Evolutionary conservation across 2,797 vertebrate genomes (phyloP), one percentile per base, ranked within the genome.

Genomic region (Mustela erminea): DNA sequence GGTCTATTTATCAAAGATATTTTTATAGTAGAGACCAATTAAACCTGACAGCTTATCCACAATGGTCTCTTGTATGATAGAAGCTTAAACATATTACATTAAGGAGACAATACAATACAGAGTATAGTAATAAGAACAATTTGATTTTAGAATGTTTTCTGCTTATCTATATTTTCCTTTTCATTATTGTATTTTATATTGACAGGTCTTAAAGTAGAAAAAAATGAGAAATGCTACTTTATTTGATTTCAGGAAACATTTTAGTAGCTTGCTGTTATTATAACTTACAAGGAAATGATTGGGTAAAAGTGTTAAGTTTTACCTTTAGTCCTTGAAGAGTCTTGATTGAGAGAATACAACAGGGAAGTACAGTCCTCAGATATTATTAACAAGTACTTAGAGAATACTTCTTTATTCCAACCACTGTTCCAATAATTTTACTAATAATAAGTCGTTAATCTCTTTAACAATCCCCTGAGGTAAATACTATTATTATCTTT

Each of bases 41-140:
- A 98, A 98, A 98, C 56, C 29, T 98, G 98, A 98, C 97, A 98
- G 96, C 90, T 98, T 98, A 98, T 98, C 98, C 97, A 97, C 84
- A 95, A 70, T 82, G 93, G 95, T 95, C 96, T 94, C 82, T 92
- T 97, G 75, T 93, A 94, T 74, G 66, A 95, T 97, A 97, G 90
- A 97, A 98, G 95, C 86, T 97, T 87, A 98, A 97, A 98, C 90
- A 98, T 84, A 77, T 95, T 93, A 90, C 92, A 95, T 98, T 98
- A 97, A 97, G 94, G 96, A 97, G 96, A 97, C 88, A 98, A 97
- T 97, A 93, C 95, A 97, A 98, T 97, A 96, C 95, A 98, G 90
- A 94, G 54, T 60, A 81, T 94, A 74, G 15, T 35, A 97, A 97
- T 58, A 95, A 96, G 96, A 70, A 12, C 3, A 97, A 98, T 98